Percentiles rank a stretch among this genome's conserved stretches.
These are phyloP conservation scores for Tragelaphus scriptus DNA, from an alignment of 2,113 vertebrate species.

Conservation along the genomic window DNA sequence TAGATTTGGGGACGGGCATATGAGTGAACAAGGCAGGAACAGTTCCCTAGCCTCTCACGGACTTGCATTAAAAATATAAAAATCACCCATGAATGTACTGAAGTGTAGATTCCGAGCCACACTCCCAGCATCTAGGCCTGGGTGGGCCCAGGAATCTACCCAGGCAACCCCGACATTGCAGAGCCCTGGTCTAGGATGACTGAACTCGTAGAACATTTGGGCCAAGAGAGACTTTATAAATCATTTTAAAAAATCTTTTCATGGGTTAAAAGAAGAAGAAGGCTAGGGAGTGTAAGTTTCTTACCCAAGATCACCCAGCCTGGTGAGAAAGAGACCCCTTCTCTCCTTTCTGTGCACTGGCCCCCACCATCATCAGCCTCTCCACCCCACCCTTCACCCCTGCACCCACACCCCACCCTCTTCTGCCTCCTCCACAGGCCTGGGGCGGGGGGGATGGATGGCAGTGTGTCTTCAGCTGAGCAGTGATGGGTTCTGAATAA, in stretches of 20 bases:
- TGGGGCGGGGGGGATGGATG: not conserved
- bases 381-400: rapidly evolving
- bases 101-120: not conserved
- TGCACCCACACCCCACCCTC: not conserved
- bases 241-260: not conserved
- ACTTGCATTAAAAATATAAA: not conserved
- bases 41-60: not conserved
- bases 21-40: not conserved
- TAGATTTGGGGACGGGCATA: not conserved
- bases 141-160: too few relatives aligned
- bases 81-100: not conserved
- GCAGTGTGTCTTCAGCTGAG: not conserved
- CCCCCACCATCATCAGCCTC: not conserved
- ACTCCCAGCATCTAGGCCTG: not conserved
- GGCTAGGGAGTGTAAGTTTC: not conserved
- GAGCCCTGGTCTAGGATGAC: not conserved
- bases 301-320: not conserved
- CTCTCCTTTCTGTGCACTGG: not conserved
- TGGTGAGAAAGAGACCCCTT: not conserved
- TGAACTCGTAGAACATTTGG: not conserved
- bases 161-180: not conserved
- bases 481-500: not conserved
- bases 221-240: not conserved
- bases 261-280: not conserved
- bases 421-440: not conserved